These are phyloP conservation scores for Ceuthmochares aereus DNA, from an alignment of 2,113 vertebrate species.

Conservation along the genomic window DNA sequence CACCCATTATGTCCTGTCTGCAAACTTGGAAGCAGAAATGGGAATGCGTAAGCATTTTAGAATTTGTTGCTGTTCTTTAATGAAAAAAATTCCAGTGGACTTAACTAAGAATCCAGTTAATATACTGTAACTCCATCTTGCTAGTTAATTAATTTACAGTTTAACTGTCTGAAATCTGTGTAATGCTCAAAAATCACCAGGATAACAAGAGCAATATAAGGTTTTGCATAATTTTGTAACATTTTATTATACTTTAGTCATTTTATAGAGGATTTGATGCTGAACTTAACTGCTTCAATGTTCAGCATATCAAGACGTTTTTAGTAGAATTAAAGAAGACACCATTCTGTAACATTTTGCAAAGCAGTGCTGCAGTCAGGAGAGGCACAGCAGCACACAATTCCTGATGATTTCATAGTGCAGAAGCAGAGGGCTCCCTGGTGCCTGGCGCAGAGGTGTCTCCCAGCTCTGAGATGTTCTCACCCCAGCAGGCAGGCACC, in stretches of 20 bases:
- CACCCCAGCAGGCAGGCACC: neutral
- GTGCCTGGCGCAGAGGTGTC: neutral
- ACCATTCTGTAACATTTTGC: neutral
- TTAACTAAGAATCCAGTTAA: neutral
- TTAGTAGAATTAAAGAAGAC: neutral
- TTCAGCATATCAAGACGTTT: neutral
- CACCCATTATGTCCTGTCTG: neutral
- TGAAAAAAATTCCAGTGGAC: neutral
- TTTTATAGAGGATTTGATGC: neutral
- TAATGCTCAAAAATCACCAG: neutral
- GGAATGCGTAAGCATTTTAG: neutral
- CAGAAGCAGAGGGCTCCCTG: neutral
- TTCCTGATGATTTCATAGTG: fast-evolving
- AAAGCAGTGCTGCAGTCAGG: neutral
- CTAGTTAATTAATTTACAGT: neutral
- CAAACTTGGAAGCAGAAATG: neutral
- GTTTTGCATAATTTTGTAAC: neutral
- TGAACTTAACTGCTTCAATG: neutral
- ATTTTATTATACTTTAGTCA: neutral
- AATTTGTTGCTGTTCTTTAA: neutral
- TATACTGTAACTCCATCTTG: neutral
- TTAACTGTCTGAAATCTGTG: neutral
- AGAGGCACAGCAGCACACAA: fast-evolving
- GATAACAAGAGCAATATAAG: neutral
- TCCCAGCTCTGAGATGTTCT: neutral